Evolutionary conservation across 2,113 vertebrate species (phyloP).

Genomic region (Dipodomys ordii): DNA sequence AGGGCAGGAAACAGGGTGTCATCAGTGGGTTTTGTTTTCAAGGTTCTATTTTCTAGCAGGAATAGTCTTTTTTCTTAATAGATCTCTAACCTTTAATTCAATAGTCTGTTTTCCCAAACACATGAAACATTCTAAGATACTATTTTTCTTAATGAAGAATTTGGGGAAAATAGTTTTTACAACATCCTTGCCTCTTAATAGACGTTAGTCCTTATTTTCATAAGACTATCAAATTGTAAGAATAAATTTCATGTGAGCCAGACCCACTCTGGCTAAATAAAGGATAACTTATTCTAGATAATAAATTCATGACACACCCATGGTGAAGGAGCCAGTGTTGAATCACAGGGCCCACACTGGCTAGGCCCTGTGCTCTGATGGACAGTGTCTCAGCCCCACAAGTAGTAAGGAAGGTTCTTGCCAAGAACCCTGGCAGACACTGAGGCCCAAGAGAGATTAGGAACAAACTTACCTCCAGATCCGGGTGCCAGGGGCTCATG

Average conservation of each 20-base stretch:
- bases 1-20: neutral
- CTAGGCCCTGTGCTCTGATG: neutral
- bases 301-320: neutral
- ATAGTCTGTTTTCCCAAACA: neutral
- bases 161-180: neutral
- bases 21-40: no score
- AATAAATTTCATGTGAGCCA: neutral
- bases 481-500: no score
- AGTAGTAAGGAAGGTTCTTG: neutral
- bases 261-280: no score
- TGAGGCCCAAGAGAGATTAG: fast-evolving
- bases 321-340: neutral
- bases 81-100: neutral
- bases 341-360: neutral
- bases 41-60: neutral
- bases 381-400: neutral
- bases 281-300: no score
- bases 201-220: neutral
- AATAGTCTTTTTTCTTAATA: neutral
- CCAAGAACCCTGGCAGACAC: neutral
- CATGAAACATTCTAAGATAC: neutral
- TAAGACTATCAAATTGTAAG: neutral
- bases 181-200: neutral
- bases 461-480: no score
- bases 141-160: neutral